These are phyloP conservation scores for Lagopus leucura DNA, from an alignment of 2,113 vertebrate species.

Conservation along the genomic window DNA sequence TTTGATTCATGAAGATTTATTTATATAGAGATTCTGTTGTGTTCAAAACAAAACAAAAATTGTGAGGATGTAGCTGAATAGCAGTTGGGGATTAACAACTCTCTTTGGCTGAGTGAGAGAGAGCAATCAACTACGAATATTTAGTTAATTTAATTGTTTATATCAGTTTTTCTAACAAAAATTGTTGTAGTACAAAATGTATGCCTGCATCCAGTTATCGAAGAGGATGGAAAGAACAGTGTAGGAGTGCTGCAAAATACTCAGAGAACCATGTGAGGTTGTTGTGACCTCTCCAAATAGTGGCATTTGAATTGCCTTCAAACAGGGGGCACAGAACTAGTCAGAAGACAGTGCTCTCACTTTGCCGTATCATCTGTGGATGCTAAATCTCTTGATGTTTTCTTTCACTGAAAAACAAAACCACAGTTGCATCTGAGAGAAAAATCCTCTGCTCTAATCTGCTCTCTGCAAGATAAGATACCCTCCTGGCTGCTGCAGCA, in stretches of 20 bases:
- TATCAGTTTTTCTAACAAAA: background rate
- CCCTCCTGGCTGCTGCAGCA: background rate
- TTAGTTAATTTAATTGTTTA: slow-evolving; percentile 6
- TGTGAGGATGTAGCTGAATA: background rate
- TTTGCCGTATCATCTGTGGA: background rate
- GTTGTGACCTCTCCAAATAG: background rate
- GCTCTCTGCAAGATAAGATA: background rate
- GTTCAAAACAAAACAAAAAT: background rate
- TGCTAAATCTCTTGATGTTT: background rate
- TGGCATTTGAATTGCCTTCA: background rate
- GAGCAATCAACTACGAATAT: background rate
- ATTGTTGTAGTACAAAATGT: background rate
- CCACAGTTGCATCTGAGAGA: background rate
- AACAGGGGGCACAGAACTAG: background rate
- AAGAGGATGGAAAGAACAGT: background rate
- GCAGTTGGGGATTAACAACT: background rate
- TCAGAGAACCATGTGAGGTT: background rate
- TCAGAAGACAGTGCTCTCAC: background rate
- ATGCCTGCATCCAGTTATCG: background rate
- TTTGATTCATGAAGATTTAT: background rate
- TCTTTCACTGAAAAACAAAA: background rate
- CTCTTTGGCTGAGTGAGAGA: background rate
- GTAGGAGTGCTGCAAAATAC: background rate
- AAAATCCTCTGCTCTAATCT: background rate
- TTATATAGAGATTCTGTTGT: background rate